A percentile compares a stretch with the other conserved stretches of the same genome.
Evolutionary conservation across 1,140 invertebrate genomes (phyloP).

Genomic region (Protaetia brevitarsis): DNA sequence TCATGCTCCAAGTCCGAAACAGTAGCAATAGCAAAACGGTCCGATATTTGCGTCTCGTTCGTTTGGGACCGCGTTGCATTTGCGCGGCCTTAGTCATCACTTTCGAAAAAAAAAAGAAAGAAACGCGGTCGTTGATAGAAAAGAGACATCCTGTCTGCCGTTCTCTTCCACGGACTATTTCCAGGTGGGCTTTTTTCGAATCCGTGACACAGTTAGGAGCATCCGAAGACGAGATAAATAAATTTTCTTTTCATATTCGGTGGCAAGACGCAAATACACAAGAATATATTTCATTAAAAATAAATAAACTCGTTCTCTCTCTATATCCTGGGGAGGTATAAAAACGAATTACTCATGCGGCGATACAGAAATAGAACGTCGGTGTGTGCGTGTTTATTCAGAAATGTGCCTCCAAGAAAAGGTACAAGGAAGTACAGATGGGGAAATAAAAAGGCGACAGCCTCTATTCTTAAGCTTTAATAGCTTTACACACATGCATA

Average conservation of each 20-base stretch:
- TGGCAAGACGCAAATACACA: not conserved
- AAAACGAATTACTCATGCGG: conserved; percentile 17
- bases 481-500: not conserved
- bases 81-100: not conserved
- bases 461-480: conserved; percentile 5
- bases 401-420: conserved; percentile 12
- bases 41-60: not conserved
- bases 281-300: conserved; percentile 19
- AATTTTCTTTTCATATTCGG: conserved; percentile 10
- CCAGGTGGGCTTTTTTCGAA: conserved; percentile 17
- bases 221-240: conserved; percentile 4
- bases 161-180: conserved; percentile 10
- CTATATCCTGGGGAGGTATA: conserved; percentile 8
- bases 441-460: conserved; percentile 3
- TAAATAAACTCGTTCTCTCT: conserved; percentile 18
- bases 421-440: conserved; percentile 13
- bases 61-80: conserved; percentile 1
- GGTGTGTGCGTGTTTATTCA: conserved; percentile 5
- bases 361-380: conserved; percentile 12
- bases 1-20: not conserved
- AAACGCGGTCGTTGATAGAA: conserved; percentile 15
- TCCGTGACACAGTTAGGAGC: conserved; percentile 4
- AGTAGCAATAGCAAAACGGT: not conserved
- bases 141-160: conserved; percentile 14
- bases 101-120: not conserved